These are phyloP conservation scores for Scrobipalpa costella DNA, from an alignment of 2,888 invertebrate species.

Conservation along the genomic window DNA sequence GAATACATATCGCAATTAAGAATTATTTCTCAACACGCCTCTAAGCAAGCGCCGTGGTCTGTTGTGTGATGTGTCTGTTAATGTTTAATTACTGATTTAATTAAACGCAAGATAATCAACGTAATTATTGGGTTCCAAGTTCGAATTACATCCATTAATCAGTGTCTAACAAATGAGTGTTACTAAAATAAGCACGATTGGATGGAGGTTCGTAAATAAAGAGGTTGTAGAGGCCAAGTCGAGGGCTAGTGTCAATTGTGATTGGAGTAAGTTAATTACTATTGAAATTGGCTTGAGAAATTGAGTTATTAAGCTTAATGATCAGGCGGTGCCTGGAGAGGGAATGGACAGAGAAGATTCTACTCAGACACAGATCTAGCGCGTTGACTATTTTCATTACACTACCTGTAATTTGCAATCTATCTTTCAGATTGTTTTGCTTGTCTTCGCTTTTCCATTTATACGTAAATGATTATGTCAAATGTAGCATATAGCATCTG, in stretches of 20 bases:
- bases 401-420: too few species aligned
- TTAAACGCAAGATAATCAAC: constrained; percentile 22
- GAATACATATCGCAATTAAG: neutral
- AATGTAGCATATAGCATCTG: too few species aligned
- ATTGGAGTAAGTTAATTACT: constrained; percentile 27
- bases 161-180: constrained; percentile 10
- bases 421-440: too few species aligned
- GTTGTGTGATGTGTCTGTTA: too few species aligned
- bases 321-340: constrained; percentile 19
- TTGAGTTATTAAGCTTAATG: constrained; percentile 20
- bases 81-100: constrained; percentile 22
- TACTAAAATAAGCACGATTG: neutral
- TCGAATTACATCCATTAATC: constrained; percentile 26
- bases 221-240: constrained; percentile 12
- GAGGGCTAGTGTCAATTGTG: constrained; percentile 21
- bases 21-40: neutral
- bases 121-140: constrained; percentile 24
- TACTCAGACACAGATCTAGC: too few species aligned
- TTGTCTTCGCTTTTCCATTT: too few species aligned
- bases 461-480: too few species aligned
- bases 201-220: neutral
- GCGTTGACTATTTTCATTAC: too few species aligned
- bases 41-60: neutral
- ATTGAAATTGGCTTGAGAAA: constrained; percentile 19
- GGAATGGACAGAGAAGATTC: neutral